phyloP scores from a whole-genome alignment of 92 coral and sea anemone genomes.

The Zoanthus solanderi region DNA sequence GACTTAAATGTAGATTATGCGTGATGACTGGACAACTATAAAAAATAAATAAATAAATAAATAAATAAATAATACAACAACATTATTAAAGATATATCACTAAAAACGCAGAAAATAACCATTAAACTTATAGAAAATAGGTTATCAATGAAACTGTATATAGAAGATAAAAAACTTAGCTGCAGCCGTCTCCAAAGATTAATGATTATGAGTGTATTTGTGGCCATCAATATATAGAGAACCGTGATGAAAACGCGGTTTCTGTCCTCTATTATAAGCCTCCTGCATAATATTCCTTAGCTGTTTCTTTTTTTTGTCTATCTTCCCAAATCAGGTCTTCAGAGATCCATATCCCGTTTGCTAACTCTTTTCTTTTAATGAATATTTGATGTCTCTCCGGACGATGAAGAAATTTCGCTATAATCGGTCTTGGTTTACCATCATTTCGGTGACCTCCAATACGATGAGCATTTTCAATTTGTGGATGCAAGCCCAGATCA shows the following conservation, averaged over 20 bases:
- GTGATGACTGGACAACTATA: too few species aligned
- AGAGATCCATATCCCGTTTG: constrained; percentile 11
- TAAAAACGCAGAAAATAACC: not conserved
- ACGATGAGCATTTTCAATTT: constrained; percentile 44
- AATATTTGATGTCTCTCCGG: constrained; percentile 17
- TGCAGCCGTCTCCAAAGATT: not conserved
- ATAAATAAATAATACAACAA: too few species aligned
- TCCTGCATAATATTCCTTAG: not conserved
- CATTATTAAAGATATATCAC: not conserved
- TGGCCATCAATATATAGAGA: constrained; percentile 2
- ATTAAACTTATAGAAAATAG: not conserved
- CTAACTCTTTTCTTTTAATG: constrained; percentile 13
- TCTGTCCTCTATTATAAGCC: not conserved
- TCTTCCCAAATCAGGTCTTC: constrained; percentile 52
- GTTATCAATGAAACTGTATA: not conserved
- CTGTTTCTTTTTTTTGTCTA: constrained; percentile 31
- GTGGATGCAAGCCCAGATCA: constrained; percentile 11
- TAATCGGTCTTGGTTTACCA: constrained; percentile 4
- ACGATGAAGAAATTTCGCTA: not conserved
- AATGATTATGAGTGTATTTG: not conserved
- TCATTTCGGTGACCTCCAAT: not conserved
- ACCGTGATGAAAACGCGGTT: not conserved
- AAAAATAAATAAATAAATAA: too few species aligned
- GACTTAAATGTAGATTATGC: too few species aligned
- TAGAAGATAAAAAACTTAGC: not conserved